Evolutionary conservation across 2,797 vertebrate species (phyloP), one percentile per base, ranked within the genome.

Genomic region (Anguilla obscura): DNA sequence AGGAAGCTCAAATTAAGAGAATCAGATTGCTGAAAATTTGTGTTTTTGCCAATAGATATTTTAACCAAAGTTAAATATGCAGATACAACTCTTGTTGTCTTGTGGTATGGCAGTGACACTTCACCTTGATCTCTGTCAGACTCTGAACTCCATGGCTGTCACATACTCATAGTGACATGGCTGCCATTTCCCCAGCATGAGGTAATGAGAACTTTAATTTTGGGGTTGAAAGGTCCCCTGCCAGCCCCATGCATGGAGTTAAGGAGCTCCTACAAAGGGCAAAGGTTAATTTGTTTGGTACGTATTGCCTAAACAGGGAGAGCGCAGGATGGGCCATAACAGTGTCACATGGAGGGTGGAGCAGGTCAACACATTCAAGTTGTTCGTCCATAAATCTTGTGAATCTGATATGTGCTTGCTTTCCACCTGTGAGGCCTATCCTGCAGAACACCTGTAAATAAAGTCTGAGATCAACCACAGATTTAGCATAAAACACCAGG

Each of bases 111-210:
- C 52, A 30, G 21, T 69, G 40, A 21, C 88, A 48, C 88, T 79
- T 85, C 60, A 66, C 66, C 63, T 89, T 86, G 84, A 88, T 89
- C 86, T 84, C 82, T 83, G 40, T 45, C 79, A 86, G 89, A 86
- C 91, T 93, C 90, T 90, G 88, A 85, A 82, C 66, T 88, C 91
- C 90, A 86, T 84, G 86, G 88, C 89, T 90, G 89, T 27, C 50
- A 76, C 91, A 88, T 90, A 88, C 92, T 88, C 1, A 85, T 10
- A 69, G 88, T 90, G 85, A 90, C 91, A 94, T 93, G 93, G 92
- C 93, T 89, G 83, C 91, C 94, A 94, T 96, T 92, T 91, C 91
- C 92, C 88, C 92, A 92, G 93, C 93, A 94, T 97, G 95, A 98
- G 94, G 94, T 96, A 95, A 96, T 93, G 91, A 93, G 90, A 88